phyloP scores from a whole-genome alignment of 2,888 invertebrate genomes.

The Andrena trimmerana region DNA sequence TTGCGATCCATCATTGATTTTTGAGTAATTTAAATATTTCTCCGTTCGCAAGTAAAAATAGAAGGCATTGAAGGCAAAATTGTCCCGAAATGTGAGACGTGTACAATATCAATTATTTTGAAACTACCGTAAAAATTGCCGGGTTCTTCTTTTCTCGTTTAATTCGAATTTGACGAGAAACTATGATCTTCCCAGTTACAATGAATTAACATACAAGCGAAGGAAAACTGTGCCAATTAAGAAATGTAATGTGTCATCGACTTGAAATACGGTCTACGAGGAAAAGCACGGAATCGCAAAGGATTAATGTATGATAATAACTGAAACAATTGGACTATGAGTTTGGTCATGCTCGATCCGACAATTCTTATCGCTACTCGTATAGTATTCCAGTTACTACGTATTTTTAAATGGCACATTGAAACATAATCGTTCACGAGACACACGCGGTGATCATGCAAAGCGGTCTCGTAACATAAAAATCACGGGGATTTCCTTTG shows the following conservation, averaged over 20 bases:
- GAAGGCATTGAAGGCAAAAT: neutral
- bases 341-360: constrained; percentile 47
- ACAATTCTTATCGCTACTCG: constrained; percentile 53
- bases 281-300: constrained; percentile 39
- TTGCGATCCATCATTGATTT: constrained; percentile 33
- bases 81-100: neutral
- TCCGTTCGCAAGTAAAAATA: too few species aligned
- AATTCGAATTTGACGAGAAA: neutral
- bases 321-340: constrained; percentile 61
- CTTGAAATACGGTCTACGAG: neutral
- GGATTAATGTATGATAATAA: constrained; percentile 35
- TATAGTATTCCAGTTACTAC: constrained; percentile 43
- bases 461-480: constrained; percentile 57
- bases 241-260: neutral
- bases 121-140: neutral
- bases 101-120: too few species aligned
- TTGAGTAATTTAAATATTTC: neutral
- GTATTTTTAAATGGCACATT: constrained; percentile 51
- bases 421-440: constrained; percentile 48
- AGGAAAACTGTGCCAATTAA: neutral
- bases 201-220: neutral
- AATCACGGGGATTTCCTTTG: constrained; percentile 26
- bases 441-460: constrained; percentile 58
- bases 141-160: neutral
- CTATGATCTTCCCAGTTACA: neutral